Evolutionary conservation across 2,113 vertebrate genomes (phyloP), one percentile per base, ranked within the genome.

Genomic region (Brienomyrus longianalis): DNA sequence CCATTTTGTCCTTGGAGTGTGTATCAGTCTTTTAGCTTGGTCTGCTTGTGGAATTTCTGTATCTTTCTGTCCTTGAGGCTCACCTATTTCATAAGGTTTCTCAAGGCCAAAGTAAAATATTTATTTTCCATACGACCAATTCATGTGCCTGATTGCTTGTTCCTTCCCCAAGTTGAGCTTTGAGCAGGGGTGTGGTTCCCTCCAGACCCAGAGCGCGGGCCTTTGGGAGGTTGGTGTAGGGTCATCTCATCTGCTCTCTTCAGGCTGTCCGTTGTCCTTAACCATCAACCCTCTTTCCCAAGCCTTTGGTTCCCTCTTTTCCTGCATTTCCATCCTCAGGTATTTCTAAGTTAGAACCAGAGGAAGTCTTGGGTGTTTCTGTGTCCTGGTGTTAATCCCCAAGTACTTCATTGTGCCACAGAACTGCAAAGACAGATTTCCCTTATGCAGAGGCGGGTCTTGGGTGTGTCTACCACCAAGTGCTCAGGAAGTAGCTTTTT

Each of bases 171-270:
- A 66, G 43, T 35, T 5, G 27, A 50, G 83, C 52, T 56, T 86
- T 86, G 83, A 89, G 47, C 91, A 92, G 91, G 89, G 91, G 92
- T 90, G 83, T 21, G 7, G 23, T 92, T 92, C 93, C 90, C 92
- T 91, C 56, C 19, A 47, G 77, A 19, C 39, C 45, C 35, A 10
- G 23, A 13, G 2, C n/a, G 77, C 47, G 4, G 50, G 54, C 2
- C 70, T 5, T 45, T 88, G 45, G 50, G 11, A 50, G 86, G 23
- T 19, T 5, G 51, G 7, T 52, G 23, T 31, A 51, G 85, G 43
- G 21, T 19, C 27, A n/a, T 27, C 56, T 87, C 90, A 90, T 51
- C 90, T 91, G 90, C 50, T 88, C 27, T 70, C 89, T 62, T 27
- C 9, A 21, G 59, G 10, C 56, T 62, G 83, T 88, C 88, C 31